Conservation (phyloP, 2,797 vertebrate species). For the Ciconia nigra region DNA sequence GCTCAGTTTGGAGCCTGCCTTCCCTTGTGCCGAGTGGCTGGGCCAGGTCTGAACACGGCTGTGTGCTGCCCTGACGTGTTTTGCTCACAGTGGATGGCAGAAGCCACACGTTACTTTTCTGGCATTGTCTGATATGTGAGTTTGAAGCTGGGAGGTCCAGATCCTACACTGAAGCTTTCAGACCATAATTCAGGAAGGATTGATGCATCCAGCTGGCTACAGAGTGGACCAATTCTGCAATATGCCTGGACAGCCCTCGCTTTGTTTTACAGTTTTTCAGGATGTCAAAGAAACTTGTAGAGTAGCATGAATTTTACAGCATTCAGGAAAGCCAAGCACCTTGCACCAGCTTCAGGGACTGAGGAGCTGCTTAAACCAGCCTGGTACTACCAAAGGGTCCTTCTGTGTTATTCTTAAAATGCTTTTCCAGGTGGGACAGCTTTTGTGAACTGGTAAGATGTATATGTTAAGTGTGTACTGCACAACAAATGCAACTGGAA, state of each 20-base stretch:
- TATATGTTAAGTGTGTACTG: background rate
- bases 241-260: rapidly evolving
- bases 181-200: background rate
- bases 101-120: background rate
- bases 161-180: background rate
- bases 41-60: background rate
- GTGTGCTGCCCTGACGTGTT: rapidly evolving
- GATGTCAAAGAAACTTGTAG: background rate
- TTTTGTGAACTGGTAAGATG: background rate
- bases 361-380: background rate
- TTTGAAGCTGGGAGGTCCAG: background rate
- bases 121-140: background rate
- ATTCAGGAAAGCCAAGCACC: background rate
- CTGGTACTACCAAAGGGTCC: background rate
- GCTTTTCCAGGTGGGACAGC: background rate
- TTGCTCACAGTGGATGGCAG: background rate
- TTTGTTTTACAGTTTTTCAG: background rate
- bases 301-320: background rate
- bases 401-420: background rate
- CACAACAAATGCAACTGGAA: background rate
- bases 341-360: background rate
- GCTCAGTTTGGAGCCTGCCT: background rate
- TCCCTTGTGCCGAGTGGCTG: background rate
- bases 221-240: background rate
- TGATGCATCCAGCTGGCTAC: background rate